Conservation (phyloP, 2,888 invertebrate species). For the Allacma fusca region DNA sequence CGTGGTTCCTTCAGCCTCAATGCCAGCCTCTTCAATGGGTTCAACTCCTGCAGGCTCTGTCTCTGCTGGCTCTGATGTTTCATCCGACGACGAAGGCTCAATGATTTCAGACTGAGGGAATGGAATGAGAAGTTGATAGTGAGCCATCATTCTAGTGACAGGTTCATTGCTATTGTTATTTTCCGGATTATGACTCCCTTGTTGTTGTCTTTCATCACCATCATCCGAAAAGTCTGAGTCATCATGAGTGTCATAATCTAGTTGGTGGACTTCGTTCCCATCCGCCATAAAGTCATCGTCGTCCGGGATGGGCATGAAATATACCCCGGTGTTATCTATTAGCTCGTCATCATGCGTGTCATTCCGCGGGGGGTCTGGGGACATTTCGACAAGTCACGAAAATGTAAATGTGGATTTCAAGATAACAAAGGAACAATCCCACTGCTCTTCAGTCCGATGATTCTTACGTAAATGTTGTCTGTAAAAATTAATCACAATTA, state of each 20-base stretch:
- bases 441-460: no score
- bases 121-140: constrained; percentile 52
- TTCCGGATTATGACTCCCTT: not conserved
- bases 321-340: not conserved
- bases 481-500: no score
- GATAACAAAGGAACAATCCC: no score
- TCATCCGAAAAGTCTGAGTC: constrained; percentile 48
- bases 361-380: constrained; percentile 56
- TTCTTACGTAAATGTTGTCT: no score
- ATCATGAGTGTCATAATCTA: constrained; percentile 50
- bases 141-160: constrained; percentile 39
- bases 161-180: constrained; percentile 5
- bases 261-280: constrained; percentile 47
- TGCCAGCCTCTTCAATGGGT: no score
- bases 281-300: constrained; percentile 51
- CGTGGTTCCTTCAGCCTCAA: constrained; percentile 18
- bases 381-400: constrained; percentile 45
- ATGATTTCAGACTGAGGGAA: constrained; percentile 42
- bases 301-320: constrained; percentile 26
- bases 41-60: no score
- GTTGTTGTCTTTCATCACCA: constrained; percentile 24
- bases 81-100: not conserved
- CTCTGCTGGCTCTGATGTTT: no score
- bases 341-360: constrained; percentile 24
- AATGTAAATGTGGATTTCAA: not conserved